phyloP scores from a whole-genome alignment of 2,888 invertebrate species.

The Limnephilus rhombicus region DNA sequence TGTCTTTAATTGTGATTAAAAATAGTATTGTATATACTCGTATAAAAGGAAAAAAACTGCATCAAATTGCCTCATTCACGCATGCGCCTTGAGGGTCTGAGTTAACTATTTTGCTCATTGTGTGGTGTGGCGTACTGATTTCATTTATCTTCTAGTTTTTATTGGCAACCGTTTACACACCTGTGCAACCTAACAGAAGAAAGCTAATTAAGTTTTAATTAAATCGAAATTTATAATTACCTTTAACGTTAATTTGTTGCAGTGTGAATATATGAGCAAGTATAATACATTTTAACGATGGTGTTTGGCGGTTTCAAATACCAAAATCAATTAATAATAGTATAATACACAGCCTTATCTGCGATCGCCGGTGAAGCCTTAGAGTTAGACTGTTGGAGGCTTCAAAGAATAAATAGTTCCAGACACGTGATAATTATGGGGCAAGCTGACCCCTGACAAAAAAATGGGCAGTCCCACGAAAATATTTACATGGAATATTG shows the following conservation, averaged over 20 bases:
- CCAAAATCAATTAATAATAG: slow-evolving; percentile 55
- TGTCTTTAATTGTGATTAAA: too few species aligned
- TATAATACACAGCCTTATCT: slow-evolving; percentile 50
- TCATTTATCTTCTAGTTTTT: neutral
- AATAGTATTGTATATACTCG: too few species aligned
- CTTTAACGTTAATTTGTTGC: neutral
- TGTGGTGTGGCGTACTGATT: neutral
- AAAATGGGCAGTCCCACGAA: slow-evolving; percentile 37
- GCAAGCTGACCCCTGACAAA: slow-evolving; percentile 33
- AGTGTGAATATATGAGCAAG: neutral
- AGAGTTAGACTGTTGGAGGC: slow-evolving; percentile 16
- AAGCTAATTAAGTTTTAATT: neutral
- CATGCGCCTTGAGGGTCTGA: too few species aligned
- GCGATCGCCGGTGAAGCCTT: slow-evolving; percentile 45
- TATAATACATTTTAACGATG: slow-evolving; percentile 6
- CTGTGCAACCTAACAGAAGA: neutral
- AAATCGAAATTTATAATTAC: neutral
- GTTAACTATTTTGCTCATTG: too few species aligned
- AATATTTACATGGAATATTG: neutral
- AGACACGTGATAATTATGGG: slow-evolving; percentile 56
- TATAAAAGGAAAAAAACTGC: too few species aligned
- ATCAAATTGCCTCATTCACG: too few species aligned
- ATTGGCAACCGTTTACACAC: neutral
- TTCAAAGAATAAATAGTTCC: slow-evolving; percentile 57
- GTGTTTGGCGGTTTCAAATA: neutral